Evolutionary conservation across 2,888 invertebrate genomes (phyloP).

Genomic region (Ectobius pallidus): DNA sequence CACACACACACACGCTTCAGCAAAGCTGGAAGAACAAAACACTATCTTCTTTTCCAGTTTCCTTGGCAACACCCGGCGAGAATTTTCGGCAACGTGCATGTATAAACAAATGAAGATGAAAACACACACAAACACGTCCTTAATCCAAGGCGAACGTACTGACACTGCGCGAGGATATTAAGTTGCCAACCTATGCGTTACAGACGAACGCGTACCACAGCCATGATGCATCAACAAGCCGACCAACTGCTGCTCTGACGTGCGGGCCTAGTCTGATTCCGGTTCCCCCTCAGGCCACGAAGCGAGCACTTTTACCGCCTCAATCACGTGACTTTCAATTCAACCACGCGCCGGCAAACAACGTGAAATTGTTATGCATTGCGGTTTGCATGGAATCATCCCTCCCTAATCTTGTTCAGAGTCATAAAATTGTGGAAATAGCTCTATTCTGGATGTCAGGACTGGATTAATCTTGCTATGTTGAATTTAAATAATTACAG

Average conservation of each 20-base stretch:
- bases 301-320: slow-evolving; percentile 10
- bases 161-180: background rate
- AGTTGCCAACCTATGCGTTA: slow-evolving; percentile 9
- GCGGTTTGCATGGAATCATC: background rate
- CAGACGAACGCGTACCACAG: background rate
- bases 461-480: too few species aligned
- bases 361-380: too few species aligned
- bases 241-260: background rate
- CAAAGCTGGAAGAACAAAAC: too few species aligned
- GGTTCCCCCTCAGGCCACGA: slow-evolving; percentile 25
- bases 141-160: background rate
- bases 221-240: background rate
- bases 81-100: too few species aligned
- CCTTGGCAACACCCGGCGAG: too few species aligned
- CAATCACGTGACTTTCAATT: slow-evolving; percentile 21
- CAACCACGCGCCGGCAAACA: slow-evolving; percentile 12
- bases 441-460: too few species aligned
- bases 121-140: background rate
- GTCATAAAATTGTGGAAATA: too few species aligned
- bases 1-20: too few species aligned
- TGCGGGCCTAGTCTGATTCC: background rate
- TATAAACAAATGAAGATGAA: background rate
- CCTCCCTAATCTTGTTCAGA: too few species aligned
- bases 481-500: too few species aligned
- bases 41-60: too few species aligned